Conservation (phyloP, 2,888 invertebrate genomes). For the Dusona sp. region DNA sequence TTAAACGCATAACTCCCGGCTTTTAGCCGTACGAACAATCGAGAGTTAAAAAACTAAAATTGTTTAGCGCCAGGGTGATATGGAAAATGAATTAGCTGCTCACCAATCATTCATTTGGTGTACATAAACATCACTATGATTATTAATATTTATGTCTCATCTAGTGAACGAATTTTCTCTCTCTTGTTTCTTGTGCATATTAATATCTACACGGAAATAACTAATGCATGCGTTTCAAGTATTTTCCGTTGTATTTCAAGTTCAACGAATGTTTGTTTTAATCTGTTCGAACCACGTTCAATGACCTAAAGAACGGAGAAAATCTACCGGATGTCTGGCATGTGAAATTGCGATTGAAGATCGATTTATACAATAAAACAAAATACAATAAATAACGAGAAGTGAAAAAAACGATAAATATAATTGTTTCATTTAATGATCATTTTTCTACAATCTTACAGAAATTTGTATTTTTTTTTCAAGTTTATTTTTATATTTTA, state of each 20-base stretch:
- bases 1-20: too few species aligned
- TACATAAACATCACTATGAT: too few species aligned
- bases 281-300: background rate
- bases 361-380: background rate
- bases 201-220: too few species aligned
- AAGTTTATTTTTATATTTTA: background rate
- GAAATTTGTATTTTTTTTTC: too few species aligned
- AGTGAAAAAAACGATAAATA: background rate
- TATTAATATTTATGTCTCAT: too few species aligned
- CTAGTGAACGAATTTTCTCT: background rate
- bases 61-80: background rate
- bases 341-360: too few species aligned
- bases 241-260: background rate
- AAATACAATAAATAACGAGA: background rate
- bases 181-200: background rate
- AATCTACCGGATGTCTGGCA: background rate
- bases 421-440: background rate
- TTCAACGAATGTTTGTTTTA: background rate
- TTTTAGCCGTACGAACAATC: too few species aligned
- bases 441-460: background rate
- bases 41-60: too few species aligned
- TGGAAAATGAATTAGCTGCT: background rate
- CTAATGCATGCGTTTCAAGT: background rate
- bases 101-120: too few species aligned
- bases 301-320: too few species aligned